A percentile compares a stretch with the other conserved stretches of the same genome.
Conservation (phyloP, 2,888 invertebrate genomes). For the Uloborus plumipes region DNA sequence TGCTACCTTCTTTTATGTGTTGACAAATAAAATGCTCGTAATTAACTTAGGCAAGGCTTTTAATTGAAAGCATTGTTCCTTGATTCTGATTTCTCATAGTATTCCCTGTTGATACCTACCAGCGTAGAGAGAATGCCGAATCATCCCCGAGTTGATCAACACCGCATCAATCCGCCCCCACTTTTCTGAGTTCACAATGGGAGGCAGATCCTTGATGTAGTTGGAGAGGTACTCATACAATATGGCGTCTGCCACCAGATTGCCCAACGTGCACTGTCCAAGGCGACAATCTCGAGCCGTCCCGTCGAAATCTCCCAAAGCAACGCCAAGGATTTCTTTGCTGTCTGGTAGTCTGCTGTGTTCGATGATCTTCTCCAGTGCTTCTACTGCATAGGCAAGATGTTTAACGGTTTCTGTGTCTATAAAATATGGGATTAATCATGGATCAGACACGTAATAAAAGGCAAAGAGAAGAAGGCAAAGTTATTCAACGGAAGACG, state of each 20-base stretch:
- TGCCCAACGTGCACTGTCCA: conserved; percentile 87
- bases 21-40: too few species aligned
- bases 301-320: neutral
- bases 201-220: conserved; percentile 33
- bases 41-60: too few species aligned
- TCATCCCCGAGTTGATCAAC: conserved; percentile 82
- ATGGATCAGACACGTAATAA: too few species aligned
- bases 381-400: neutral
- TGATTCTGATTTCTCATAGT: too few species aligned
- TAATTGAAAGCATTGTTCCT: too few species aligned
- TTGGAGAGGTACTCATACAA: conserved; percentile 31
- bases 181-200: conserved; percentile 69
- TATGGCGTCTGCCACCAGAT: conserved; percentile 83
- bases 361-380: neutral
- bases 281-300: conserved; percentile 75
- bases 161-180: conserved; percentile 87
- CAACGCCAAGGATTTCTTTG: conserved; percentile 7
- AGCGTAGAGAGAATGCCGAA: conserved; percentile 79
- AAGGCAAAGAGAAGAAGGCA: too few species aligned
- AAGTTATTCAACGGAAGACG: too few species aligned
- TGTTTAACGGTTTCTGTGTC: conserved; percentile 19
- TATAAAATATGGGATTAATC: neutral
- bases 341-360: conserved; percentile 15
- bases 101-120: too few species aligned
- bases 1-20: too few species aligned